phyloP scores from a whole-genome alignment of 2,888 invertebrate genomes.

The Mythimna ferrago region DNA sequence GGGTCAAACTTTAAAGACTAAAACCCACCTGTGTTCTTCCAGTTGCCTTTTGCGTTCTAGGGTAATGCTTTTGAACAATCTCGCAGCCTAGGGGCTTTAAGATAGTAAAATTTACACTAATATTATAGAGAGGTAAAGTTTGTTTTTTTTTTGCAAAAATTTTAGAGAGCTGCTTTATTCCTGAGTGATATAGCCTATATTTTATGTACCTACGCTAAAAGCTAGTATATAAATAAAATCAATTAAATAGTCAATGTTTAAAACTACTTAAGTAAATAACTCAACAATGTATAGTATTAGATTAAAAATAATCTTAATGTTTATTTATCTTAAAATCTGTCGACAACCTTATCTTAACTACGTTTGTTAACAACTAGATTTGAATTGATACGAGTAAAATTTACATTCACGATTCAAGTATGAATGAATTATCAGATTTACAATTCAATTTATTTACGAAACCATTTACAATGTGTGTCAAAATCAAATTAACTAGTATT shows the following conservation, averaged over 20 bases:
- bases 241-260: not conserved
- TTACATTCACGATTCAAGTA: constrained; percentile 32
- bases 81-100: not conserved
- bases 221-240: too few relatives aligned
- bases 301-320: not conserved
- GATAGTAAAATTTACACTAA: too few relatives aligned
- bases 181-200: too few relatives aligned
- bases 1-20: too few relatives aligned
- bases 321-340: constrained; percentile 9
- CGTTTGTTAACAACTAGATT: constrained; percentile 34
- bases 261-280: not conserved
- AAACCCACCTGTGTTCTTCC: too few relatives aligned
- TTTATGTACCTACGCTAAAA: too few relatives aligned
- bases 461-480: constrained; percentile 29
- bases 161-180: too few relatives aligned
- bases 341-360: constrained; percentile 37
- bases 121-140: too few relatives aligned
- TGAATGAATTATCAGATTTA: constrained; percentile 32
- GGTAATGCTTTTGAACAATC: too few relatives aligned
- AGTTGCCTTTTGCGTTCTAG: too few relatives aligned
- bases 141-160: too few relatives aligned
- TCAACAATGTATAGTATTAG: not conserved
- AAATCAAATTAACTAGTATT: constrained; percentile 33
- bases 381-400: constrained; percentile 20
- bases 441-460: constrained; percentile 29